phyloP scores from a whole-genome alignment of 1,140 invertebrate genomes.

The Macrocentrus cingulum region DNA sequence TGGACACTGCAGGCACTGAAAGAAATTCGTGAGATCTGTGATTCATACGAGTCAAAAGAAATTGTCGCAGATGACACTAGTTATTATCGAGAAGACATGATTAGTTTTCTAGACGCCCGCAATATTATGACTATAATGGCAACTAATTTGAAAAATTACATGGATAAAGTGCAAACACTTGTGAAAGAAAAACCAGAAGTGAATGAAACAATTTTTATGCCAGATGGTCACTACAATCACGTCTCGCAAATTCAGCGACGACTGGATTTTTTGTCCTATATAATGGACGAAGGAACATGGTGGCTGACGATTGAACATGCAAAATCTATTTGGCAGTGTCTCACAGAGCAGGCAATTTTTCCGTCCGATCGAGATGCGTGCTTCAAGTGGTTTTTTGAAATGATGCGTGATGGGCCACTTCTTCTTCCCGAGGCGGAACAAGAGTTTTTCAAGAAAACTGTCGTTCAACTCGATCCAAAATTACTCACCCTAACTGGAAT shows the following conservation, averaged over 20 bases:
- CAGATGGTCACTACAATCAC: slow-evolving; percentile 91
- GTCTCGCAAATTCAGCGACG: slow-evolving; percentile 90
- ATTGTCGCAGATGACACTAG: slow-evolving; percentile 66
- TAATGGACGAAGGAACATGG: slow-evolving; percentile 89
- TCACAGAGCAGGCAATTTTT: slow-evolving; percentile 92
- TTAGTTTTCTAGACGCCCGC: slow-evolving; percentile 88
- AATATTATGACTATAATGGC: slow-evolving; percentile 91
- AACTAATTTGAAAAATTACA: slow-evolving; percentile 89
- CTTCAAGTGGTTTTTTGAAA: slow-evolving; percentile 98
- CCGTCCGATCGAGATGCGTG: slow-evolving; percentile 91
- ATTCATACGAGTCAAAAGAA: slow-evolving; percentile 83
- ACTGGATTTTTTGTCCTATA: slow-evolving; percentile 89
- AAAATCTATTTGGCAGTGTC: slow-evolving; percentile 95
- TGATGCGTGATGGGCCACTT: slow-evolving; percentile 97
- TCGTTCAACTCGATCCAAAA: slow-evolving; percentile 88
- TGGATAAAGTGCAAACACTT: slow-evolving; percentile 79
- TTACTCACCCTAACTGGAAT: slow-evolving; percentile 94
- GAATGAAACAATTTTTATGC: slow-evolving; percentile 79
- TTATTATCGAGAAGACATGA: slow-evolving; percentile 82
- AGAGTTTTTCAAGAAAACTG: slow-evolving; percentile 95
- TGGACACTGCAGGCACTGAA: slow-evolving; percentile 95
- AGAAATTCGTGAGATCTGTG: slow-evolving; percentile 94
- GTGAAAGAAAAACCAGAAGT: slow-evolving; percentile 74
- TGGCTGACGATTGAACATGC: slow-evolving; percentile 96
- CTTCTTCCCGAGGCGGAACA: slow-evolving; percentile 94